A percentile compares a stretch with the other conserved stretches of the same genome.
Conservation (phyloP, 2,888 invertebrate species). For the Lagria hirta region DNA sequence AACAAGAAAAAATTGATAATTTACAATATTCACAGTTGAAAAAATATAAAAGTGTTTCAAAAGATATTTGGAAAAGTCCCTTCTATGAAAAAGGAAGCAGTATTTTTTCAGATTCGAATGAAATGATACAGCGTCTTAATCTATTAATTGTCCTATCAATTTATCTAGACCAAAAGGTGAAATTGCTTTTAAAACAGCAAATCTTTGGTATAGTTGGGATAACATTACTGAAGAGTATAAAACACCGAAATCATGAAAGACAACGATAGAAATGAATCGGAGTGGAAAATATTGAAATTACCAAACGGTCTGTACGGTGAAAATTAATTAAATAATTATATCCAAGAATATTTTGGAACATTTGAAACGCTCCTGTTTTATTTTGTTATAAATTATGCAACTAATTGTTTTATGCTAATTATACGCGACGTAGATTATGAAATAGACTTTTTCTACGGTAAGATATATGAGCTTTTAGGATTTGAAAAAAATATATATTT, state of each 20-base stretch:
- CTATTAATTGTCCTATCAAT: conserved; percentile 20
- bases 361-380: too few relatives aligned
- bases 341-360: too few relatives aligned
- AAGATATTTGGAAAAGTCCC: conserved; percentile 8
- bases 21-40: conserved; percentile 7
- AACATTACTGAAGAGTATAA: conserved; percentile 8
- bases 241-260: conserved; percentile 9
- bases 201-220: conserved; percentile 8
- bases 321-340: conserved; percentile 6
- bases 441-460: too few relatives aligned
- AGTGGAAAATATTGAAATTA: conserved; percentile 14
- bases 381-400: too few relatives aligned
- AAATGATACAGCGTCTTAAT: conserved; percentile 26
- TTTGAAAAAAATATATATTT: conserved; percentile 13
- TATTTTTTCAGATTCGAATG: conserved; percentile 24
- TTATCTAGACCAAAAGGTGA: conserved; percentile 13
- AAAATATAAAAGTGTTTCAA: conserved; percentile 13
- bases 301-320: conserved; percentile 7
- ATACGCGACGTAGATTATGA: conserved; percentile 7
- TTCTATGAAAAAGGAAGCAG: conserved; percentile 11
- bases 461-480: conserved; percentile 10
- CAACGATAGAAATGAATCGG: conserved; percentile 1
- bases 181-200: conserved; percentile 14
- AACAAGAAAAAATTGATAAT: conserved; percentile 1
- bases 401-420: too few relatives aligned